phyloP scores from a whole-genome alignment of 2,113 vertebrate species.

The Oostethus manadensis region DNA sequence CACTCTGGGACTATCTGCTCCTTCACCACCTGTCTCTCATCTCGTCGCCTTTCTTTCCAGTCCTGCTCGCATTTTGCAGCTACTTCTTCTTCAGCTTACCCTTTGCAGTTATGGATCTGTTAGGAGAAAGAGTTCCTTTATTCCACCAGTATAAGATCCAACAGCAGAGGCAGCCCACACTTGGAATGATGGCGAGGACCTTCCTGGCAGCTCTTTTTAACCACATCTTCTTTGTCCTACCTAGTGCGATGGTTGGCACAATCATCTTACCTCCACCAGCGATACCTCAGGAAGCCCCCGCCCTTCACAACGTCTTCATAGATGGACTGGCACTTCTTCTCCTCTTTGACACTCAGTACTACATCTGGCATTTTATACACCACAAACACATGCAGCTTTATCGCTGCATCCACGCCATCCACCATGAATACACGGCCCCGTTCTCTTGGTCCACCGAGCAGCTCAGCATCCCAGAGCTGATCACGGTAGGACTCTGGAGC shows the following conservation, averaged over 20 bases:
- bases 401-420: constrained; percentile 62
- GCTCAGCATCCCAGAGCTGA: constrained; percentile 64
- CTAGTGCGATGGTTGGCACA: constrained; percentile 39
- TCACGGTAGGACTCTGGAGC: constrained; percentile 68
- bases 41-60: constrained; percentile 58
- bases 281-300: constrained; percentile 54
- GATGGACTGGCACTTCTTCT: constrained; percentile 58
- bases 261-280: constrained; percentile 42
- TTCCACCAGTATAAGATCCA: constrained; percentile 69
- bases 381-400: constrained; percentile 65
- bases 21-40: constrained; percentile 49
- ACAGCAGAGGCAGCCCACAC: constrained; percentile 45
- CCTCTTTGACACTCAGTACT: constrained; percentile 72
- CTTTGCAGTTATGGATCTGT: constrained; percentile 59
- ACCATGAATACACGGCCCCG: constrained; percentile 60
- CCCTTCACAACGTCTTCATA: constrained; percentile 44
- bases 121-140: constrained; percentile 51
- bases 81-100: constrained; percentile 62
- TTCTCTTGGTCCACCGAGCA: constrained; percentile 67
- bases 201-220: constrained; percentile 55
- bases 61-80: constrained; percentile 60
- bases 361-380: constrained; percentile 66
- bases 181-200: constrained; percentile 56
- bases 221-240: constrained; percentile 66
- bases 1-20: constrained; percentile 62